Percentiles rank a stretch among this genome's conserved stretches.
phyloP scores from a whole-genome alignment of 2,888 invertebrate genomes.

The Macaria notata region DNA sequence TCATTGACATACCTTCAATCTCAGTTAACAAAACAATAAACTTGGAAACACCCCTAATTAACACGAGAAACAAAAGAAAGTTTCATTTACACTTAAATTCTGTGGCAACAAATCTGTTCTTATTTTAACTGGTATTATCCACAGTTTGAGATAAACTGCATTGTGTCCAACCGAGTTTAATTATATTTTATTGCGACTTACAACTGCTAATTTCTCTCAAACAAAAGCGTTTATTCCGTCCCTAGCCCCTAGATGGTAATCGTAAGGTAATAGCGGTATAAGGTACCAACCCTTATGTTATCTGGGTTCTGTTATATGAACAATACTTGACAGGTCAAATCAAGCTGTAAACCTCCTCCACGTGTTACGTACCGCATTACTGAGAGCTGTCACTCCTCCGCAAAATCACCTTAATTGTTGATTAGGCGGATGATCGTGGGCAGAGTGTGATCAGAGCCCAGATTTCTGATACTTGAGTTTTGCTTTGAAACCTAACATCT shows the following conservation, averaged over 20 bases:
- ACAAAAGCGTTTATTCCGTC: constrained; percentile 18
- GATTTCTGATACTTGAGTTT: no score
- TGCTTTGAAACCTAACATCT: no score
- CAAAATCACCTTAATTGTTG: no score
- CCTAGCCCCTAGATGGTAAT: constrained; percentile 21
- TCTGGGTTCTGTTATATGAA: background rate
- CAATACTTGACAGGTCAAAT: no score
- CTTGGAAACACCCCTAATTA: no score
- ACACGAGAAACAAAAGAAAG: background rate
- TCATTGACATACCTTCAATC: no score
- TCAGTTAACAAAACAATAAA: no score
- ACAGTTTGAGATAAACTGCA: constrained; percentile 9
- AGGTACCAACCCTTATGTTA: constrained; percentile 15
- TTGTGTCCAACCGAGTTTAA: constrained; percentile 16
- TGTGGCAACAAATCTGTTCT: background rate
- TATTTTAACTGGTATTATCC: constrained; percentile 10
- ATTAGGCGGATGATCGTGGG: no score
- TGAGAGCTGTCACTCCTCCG: no score
- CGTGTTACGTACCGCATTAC: no score
- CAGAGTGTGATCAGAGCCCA: no score
- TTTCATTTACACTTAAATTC: background rate
- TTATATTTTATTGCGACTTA: constrained; percentile 17
- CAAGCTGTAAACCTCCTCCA: no score
- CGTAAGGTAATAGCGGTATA: background rate
- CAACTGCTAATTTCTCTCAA: constrained; percentile 4